Evolutionary conservation across 1,140 invertebrate genomes (phyloP), one percentile per base, ranked within the genome.

Genomic region (Microplitis demolitor): DNA sequence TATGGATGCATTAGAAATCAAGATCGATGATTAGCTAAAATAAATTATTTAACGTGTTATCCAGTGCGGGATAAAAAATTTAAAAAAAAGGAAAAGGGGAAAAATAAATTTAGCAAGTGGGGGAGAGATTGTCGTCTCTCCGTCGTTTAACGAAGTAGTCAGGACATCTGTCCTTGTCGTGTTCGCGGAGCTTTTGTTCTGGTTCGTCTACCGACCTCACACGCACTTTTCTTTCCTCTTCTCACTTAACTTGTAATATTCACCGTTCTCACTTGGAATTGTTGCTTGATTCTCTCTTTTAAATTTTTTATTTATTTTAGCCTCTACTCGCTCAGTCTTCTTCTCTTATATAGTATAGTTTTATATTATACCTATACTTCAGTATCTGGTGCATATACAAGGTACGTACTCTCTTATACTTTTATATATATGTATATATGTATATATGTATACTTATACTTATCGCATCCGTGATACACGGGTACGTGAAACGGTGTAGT

Each of bases 161-260:
- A 62, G 13, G 60, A 62, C 60, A 62, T 62, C 60, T 66, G 63
- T 66, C 63, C 34, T 66, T 45, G 35, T 66, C 39, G 16, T 39
- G 16, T 66, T 50, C 16, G 45, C 63, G 16, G 50, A 51, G 63
- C 63, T 66, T 35, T 66, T 66, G 63, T 66, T 66, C 63, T 66
- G 37, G 63, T 66, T 45, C 63, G 37, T 66, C 63, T 66, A 66
- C 37, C 63, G 63, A 66, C 63, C 63, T 45, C 63, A 66, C 63
- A 66, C 63, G 63, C 63, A 66, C 63, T 66, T 51, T 66, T 66
- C 37, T 66, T 14, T 66, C 24, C 45, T 66, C 63, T 66, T 45
- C 14, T 31, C 50, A 16, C 37, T 24, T 58, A 33, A 2, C 16
- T 16, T 33, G 24, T 11, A 9, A 58, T 9, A 24, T 16, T 58